Percentiles rank a stretch among this genome's conserved stretches.
These are phyloP conservation scores for Campoletis sonorensis DNA, from an alignment of 1,140 invertebrate genomes.

Conservation along the genomic window DNA sequence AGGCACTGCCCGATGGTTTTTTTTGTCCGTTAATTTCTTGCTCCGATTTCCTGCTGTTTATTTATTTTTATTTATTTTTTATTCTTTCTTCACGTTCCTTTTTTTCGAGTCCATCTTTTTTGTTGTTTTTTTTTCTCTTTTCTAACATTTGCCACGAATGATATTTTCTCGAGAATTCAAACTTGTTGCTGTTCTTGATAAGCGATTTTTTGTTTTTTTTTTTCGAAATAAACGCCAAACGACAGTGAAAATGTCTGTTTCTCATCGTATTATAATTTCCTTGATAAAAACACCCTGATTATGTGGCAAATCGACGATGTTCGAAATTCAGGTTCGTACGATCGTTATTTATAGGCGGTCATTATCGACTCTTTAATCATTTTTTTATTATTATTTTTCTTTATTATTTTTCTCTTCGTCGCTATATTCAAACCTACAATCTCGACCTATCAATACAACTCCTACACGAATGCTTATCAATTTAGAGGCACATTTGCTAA, in stretches of 20 bases:
- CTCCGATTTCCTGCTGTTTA: background rate
- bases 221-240: too few relatives aligned
- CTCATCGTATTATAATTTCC: background rate
- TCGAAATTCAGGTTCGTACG: conserved; percentile 33
- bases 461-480: conserved; percentile 73
- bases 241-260: background rate
- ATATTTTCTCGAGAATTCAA: conserved; percentile 10
- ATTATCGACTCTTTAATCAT: too few relatives aligned
- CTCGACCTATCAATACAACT: conserved; percentile 26
- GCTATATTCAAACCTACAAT: conserved; percentile 14
- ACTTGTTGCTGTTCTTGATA: background rate
- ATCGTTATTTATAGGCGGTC: background rate
- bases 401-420: background rate
- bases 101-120: background rate
- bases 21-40: background rate
- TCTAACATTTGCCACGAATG: conserved; percentile 51
- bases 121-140: conserved; percentile 41
- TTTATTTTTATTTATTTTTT: background rate
- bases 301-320: conserved; percentile 22
- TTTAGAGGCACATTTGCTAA: conserved; percentile 76
- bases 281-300: conserved; percentile 1
- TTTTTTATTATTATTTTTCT: background rate
- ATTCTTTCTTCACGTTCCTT: background rate
- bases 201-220: too few relatives aligned
- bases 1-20: conserved; percentile 72